phyloP scores from a whole-genome alignment of 1,140 invertebrate species.

The Ceratosolen fusciceps region DNA sequence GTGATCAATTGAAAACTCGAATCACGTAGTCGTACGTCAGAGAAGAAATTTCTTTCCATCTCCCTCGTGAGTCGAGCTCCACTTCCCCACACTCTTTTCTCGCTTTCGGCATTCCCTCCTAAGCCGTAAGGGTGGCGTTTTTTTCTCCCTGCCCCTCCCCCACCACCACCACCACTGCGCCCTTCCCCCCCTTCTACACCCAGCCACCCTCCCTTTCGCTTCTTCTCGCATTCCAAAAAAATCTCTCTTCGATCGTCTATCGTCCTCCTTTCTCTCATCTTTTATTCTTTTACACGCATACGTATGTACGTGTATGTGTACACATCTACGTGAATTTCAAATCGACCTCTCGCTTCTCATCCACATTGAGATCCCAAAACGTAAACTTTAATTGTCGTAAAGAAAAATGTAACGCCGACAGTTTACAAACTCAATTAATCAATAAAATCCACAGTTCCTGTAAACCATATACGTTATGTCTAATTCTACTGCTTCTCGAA shows the following conservation, averaged over 20 bases:
- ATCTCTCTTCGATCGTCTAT: slow-evolving; percentile 1
- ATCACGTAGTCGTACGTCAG: slow-evolving; percentile 40
- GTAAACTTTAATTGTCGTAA: too few relatives aligned
- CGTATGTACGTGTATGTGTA: too few relatives aligned
- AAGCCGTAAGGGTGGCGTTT: not conserved
- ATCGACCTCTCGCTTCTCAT: too few relatives aligned
- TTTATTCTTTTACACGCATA: slow-evolving; percentile 17
- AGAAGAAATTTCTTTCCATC: slow-evolving; percentile 19
- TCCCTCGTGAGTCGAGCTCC: not conserved
- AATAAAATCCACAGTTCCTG: too few relatives aligned
- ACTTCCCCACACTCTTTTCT: not conserved
- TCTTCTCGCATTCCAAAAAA: slow-evolving; percentile 9
- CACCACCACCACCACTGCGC: too few relatives aligned
- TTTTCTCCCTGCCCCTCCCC: not conserved
- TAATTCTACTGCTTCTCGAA: too few relatives aligned
- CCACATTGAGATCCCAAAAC: too few relatives aligned
- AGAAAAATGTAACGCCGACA: too few relatives aligned
- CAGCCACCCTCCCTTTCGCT: not conserved
- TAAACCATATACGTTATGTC: too few relatives aligned
- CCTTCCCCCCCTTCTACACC: too few relatives aligned
- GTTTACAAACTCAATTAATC: too few relatives aligned
- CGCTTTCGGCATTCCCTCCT: not conserved
- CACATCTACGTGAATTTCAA: too few relatives aligned
- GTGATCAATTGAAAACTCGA: slow-evolving; percentile 45
- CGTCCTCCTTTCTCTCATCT: slow-evolving; percentile 22